Evolutionary conservation across 2,888 invertebrate genomes (phyloP), one percentile per base, ranked within the genome.

Genomic region (Philereme transversata): DNA sequence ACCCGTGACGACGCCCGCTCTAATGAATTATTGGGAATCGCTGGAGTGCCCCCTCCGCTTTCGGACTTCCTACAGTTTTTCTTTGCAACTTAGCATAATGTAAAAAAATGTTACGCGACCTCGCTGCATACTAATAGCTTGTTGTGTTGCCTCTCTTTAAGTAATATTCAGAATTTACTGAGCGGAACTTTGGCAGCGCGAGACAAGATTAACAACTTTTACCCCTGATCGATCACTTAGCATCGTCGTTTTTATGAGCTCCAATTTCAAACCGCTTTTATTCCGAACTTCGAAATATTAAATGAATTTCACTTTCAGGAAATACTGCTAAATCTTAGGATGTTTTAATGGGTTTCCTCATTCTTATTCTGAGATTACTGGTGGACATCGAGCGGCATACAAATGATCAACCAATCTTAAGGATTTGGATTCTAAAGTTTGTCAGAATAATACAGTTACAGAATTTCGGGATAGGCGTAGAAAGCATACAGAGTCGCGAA

Each of bases 21-120:
- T 92, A 91, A 92, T 92, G 91, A 91, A 90, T 91, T 90, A 92
- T 91, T 88, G 91, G 90, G 87, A 88, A 90, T 90, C 87, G 88
- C 82, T 80, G 80, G 81, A 86, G 84, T 81, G 74, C 77, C 78
- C 77, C 78, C 84, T 74, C 73, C 78, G 72, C 81, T 83, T 77
- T 72, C 77, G 79, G 78, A 84, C 84, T 82, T 86, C 77, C 81
- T 79, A 82, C 84, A 84, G 81, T 88, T 88, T 88, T 89, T 88
- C 89, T 86, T 85, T 74, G 78, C 81, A 88, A 86, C 88, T 90
- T 89, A 87, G 86, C 87, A 88, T 91, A 91, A 92, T 91, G 89
- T 87, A 76, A 90, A 92, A 92, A 91, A 92, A 91, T 90, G 90
- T 87, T 83, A 79, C 79, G 86, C 82, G 79, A 79, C 84, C 82